These are phyloP conservation scores for Halictus rubicundus DNA, from an alignment of 1,140 invertebrate genomes.

Conservation along the genomic window DNA sequence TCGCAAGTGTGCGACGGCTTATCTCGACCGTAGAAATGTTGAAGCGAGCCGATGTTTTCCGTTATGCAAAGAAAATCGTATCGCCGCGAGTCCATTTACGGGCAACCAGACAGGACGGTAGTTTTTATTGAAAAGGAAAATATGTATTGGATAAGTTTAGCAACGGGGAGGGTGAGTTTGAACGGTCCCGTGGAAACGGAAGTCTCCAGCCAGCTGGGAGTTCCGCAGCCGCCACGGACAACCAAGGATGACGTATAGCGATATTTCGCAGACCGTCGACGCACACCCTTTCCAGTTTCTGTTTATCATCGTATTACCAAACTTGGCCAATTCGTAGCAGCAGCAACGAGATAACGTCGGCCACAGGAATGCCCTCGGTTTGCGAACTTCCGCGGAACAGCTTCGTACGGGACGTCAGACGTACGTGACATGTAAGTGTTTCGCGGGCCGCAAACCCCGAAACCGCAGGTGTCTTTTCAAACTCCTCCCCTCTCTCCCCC, in stretches of 20 bases:
- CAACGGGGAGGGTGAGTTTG: slow-evolving; percentile 1
- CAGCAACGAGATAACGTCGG: slow-evolving; percentile 13
- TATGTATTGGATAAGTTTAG: slow-evolving; percentile 40
- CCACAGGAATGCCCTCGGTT: slow-evolving; percentile 6
- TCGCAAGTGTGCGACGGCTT: no score
- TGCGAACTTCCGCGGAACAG: slow-evolving; percentile 2
- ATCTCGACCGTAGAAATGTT: no score
- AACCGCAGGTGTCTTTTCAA: neutral
- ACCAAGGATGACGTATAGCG: slow-evolving; percentile 33
- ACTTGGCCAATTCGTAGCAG: slow-evolving; percentile 44
- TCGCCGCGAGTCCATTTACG: slow-evolving; percentile 18
- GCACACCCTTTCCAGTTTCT: slow-evolving; percentile 28
- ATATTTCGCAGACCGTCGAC: slow-evolving; percentile 37
- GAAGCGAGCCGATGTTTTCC: neutral
- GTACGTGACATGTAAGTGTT: neutral
- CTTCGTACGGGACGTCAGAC: neutral
- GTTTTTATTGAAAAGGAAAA: slow-evolving; percentile 40
- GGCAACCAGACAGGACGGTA: neutral
- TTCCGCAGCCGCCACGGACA: slow-evolving; percentile 10
- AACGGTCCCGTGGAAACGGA: slow-evolving; percentile 16
- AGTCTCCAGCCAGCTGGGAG: slow-evolving; percentile 25
- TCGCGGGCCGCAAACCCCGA: neutral
- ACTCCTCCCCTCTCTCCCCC: neutral
- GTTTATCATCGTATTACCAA: slow-evolving; percentile 52
- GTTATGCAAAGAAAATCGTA: neutral